phyloP scores from a whole-genome alignment of 2,888 invertebrate genomes.

The Lasioglossum morio region DNA sequence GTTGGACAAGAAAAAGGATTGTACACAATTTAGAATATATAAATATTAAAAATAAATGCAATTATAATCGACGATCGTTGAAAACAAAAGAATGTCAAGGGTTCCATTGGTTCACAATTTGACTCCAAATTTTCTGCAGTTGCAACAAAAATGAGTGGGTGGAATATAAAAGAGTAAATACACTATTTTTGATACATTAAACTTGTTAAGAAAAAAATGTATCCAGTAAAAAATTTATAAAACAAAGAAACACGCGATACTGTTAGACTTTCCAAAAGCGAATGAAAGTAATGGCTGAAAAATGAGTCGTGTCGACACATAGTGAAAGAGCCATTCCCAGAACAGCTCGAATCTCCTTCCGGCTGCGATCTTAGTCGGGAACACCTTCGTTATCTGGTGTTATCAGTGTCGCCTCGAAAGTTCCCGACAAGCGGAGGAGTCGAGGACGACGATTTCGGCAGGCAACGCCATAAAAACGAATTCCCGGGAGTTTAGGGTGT shows the following conservation, averaged over 20 bases:
- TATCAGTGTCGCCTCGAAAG: slow-evolving; percentile 25
- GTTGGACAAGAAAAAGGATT: no score
- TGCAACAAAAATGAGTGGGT: no score
- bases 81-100: not conserved
- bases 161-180: no score
- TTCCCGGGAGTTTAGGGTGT: slow-evolving; percentile 42
- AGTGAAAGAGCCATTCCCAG: not conserved
- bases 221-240: no score
- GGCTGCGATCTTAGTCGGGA: not conserved
- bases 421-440: slow-evolving; percentile 4
- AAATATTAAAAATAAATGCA: no score
- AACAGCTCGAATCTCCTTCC: not conserved
- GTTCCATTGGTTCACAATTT: no score
- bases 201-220: no score
- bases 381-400: slow-evolving; percentile 31
- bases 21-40: no score
- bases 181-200: no score
- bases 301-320: not conserved
- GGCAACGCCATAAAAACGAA: slow-evolving; percentile 41
- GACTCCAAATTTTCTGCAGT: no score
- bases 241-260: not conserved
- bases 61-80: no score
- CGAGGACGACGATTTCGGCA: slow-evolving; percentile 15
- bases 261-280: not conserved
- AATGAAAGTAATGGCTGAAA: not conserved